Evolutionary conservation across 2,113 vertebrate genomes (phyloP).

Genomic region (Cyprinodon tularosa): DNA sequence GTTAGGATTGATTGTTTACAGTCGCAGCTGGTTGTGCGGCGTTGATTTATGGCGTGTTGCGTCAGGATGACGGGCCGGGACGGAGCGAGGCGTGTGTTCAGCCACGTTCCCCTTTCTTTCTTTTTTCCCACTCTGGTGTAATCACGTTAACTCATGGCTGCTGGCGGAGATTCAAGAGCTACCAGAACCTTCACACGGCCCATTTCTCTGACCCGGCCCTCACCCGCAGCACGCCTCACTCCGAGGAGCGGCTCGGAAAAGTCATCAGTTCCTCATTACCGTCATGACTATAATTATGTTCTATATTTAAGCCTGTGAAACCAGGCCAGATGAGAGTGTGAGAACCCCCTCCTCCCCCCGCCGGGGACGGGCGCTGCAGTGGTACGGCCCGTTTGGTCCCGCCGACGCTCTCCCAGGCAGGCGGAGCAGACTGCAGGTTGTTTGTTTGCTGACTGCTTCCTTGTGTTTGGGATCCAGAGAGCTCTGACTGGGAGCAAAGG

Average conservation of each 20-base stretch:
- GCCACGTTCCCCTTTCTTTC: background rate
- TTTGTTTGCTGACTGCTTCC: constrained; percentile 48
- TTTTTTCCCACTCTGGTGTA: constrained; percentile 38
- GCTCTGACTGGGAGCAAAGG: constrained; percentile 44
- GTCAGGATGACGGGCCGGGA: background rate
- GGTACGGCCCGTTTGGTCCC: constrained; percentile 53
- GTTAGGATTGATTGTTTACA: constrained; percentile 41
- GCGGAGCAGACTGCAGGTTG: constrained; percentile 40
- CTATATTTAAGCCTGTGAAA: constrained; percentile 80
- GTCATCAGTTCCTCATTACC: constrained; percentile 79
- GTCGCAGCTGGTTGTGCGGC: background rate
- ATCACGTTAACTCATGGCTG: constrained; percentile 52
- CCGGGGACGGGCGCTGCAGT: constrained; percentile 48
- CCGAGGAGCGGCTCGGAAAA: constrained; percentile 60
- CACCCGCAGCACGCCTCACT: constrained; percentile 65
- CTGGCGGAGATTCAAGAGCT: constrained; percentile 39
- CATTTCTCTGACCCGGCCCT: constrained; percentile 76
- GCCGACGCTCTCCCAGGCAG: constrained; percentile 35
- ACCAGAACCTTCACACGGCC: constrained; percentile 69
- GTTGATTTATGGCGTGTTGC: constrained; percentile 32
- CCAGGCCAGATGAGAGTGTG: constrained; percentile 71
- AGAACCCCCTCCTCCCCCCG: constrained; percentile 32
- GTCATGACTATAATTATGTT: constrained; percentile 83
- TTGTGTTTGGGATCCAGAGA: constrained; percentile 55
- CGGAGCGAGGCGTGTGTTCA: background rate